phyloP scores from a whole-genome alignment of 2,113 vertebrate genomes.

The Willisornis vidua region DNA sequence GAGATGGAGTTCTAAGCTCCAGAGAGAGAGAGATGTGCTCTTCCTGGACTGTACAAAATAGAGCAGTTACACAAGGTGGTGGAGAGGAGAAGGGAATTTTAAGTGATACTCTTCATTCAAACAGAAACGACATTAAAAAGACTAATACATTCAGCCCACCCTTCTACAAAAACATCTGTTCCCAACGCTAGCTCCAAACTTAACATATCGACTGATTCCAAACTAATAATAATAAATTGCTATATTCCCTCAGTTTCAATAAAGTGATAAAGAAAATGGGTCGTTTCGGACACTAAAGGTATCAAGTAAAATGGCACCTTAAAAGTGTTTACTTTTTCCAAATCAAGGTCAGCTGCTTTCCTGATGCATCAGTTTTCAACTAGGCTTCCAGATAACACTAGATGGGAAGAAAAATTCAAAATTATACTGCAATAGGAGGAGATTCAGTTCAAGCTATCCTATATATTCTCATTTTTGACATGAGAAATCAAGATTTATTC shows the following conservation, averaged over 20 bases:
- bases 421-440: neutral
- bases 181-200: neutral
- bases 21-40: slow-evolving; percentile 20
- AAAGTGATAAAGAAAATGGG: neutral
- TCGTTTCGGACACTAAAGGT: neutral
- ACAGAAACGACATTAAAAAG: neutral
- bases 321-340: neutral
- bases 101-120: neutral
- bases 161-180: slow-evolving; percentile 2
- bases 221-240: slow-evolving; percentile 6
- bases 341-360: slow-evolving; percentile 24
- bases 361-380: slow-evolving; percentile 10
- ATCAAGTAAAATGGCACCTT: neutral
- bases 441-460: slow-evolving; percentile 1
- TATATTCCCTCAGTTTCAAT: neutral
- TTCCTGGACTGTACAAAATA: slow-evolving; percentile 12
- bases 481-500: slow-evolving; percentile 26
- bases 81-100: slow-evolving; percentile 2
- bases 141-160: neutral
- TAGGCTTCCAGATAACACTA: neutral
- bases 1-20: slow-evolving; percentile 32
- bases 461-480: slow-evolving; percentile 25
- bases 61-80: slow-evolving; percentile 32
- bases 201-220: slow-evolving; percentile 5
- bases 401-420: slow-evolving; percentile 5